These are phyloP conservation scores for Zygaena filipendulae DNA, from an alignment of 2,888 invertebrate species.

Conservation along the genomic window DNA sequence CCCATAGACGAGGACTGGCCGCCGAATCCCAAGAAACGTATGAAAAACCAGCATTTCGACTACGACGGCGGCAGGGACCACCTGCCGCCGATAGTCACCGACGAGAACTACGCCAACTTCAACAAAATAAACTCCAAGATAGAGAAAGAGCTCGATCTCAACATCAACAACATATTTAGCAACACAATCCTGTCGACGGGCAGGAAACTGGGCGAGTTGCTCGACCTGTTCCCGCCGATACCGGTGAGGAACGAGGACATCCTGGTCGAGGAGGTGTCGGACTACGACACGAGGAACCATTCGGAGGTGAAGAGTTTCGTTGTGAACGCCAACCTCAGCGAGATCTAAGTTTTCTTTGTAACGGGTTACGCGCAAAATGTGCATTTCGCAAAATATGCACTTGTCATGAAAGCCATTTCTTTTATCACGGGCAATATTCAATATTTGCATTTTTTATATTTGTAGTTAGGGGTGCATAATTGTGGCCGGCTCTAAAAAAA, in stretches of 20 bases:
- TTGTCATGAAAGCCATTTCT: too few relatives aligned
- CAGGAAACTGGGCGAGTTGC: conserved; percentile 45
- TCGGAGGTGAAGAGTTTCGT: conserved; percentile 53
- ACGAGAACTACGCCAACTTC: conserved; percentile 46
- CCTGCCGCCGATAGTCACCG: conserved; percentile 46
- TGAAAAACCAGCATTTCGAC: conserved; percentile 55
- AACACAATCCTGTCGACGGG: conserved; percentile 45
- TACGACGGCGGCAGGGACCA: conserved; percentile 49
- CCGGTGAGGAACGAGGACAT: conserved; percentile 53
- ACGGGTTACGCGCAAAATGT: too few relatives aligned
- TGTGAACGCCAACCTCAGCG: conserved; percentile 36
- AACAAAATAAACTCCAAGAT: conserved; percentile 34
- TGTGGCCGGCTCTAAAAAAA: too few relatives aligned
- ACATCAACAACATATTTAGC: conserved; percentile 29
- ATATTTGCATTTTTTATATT: too few relatives aligned
- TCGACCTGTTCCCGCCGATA: conserved; percentile 42
- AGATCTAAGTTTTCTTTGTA: conserved; percentile 25
- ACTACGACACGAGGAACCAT: conserved; percentile 46
- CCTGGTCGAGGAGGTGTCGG: conserved; percentile 47
- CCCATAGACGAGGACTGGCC: conserved; percentile 72
- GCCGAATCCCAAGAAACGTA: conserved; percentile 57
- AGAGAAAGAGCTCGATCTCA: conserved; percentile 25
- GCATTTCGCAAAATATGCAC: too few relatives aligned
- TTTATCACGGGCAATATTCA: too few relatives aligned
- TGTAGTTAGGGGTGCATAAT: too few relatives aligned